Base-by-base conservation (phyloP, 2,888 invertebrate species). In the Acanthosepion lycidas region DNA sequence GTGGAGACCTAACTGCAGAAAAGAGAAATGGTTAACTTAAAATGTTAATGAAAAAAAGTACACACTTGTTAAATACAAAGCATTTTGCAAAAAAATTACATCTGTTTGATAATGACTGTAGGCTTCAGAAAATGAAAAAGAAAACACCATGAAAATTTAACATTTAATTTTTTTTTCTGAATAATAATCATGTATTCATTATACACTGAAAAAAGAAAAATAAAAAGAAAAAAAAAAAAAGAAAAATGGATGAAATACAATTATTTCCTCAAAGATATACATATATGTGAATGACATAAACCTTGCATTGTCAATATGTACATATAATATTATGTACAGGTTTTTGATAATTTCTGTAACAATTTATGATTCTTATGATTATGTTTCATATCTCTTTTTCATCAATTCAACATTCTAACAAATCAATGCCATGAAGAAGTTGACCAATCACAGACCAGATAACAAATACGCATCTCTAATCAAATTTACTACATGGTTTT, bases 271-370 rank as follows among this genome's bases (percentile, higher is more conserved):
- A 78, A 78, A 78, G 9, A n/a, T 78, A 78, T n/a, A 78, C 28
- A 78, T 78, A 78, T 78, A 33, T 78, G n/a, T 78, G 78, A 6
- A 78, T 78, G 78, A 33, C 78, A 78, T 33, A n/a, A 59, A 78
- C n/a, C 78, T 78, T 78, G 78, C 78, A 78, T 78, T 78, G 78
- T 78, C 78, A n/a, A 78, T 78, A 78, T 78, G n/a, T 78, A 78
- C 78, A 78, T 78, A 78, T 33, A 33, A 33, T 78, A 78, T 78
- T 78, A n/a, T 78, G n/a, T 78, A 78, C 23, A 78, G n/a, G n/a
- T n/a, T 78, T 78, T 78, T n/a, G 78, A 78, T 78, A 78, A 78
- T 78, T 78, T 78, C 33, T 78, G n/a, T 33, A 78, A 78, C 78
- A 78, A 78, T 59, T 59, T 59, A 59, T 78, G 78, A 78, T 78